Percentiles rank a stretch among this genome's conserved stretches.
These are phyloP conservation scores for Natrix natrix DNA, from an alignment of 2,797 vertebrate genomes.

Conservation along the genomic window DNA sequence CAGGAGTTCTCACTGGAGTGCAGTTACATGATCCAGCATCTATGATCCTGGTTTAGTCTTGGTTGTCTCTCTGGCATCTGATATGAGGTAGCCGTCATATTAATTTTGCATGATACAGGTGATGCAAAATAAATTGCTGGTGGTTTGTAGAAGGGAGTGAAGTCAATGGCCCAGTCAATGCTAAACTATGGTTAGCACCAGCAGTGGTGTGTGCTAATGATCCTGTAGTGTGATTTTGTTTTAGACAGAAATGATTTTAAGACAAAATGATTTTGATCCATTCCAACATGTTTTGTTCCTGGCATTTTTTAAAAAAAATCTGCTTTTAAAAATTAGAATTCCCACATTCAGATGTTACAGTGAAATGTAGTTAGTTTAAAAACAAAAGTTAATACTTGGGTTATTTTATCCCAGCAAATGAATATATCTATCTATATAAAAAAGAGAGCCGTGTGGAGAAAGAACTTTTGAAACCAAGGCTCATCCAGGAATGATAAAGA, in stretches of 20 bases:
- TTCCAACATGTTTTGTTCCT: background rate
- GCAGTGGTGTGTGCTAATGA: background rate
- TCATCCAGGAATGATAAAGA: background rate
- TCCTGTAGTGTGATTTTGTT: background rate
- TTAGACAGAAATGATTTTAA: background rate
- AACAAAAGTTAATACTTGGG: background rate
- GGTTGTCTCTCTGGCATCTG: background rate
- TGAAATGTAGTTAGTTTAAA: background rate
- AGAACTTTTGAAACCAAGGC: background rate
- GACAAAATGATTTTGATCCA: background rate
- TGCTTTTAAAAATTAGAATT: background rate
- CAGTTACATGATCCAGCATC: background rate
- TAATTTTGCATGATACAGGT: background rate
- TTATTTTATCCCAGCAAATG: background rate
- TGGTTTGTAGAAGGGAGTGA: background rate
- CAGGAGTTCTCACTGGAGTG: background rate
- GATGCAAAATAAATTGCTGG: background rate
- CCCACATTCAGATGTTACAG: background rate
- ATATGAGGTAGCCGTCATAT: background rate
- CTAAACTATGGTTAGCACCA: background rate
- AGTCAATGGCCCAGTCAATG: background rate
- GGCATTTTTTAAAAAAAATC: background rate
- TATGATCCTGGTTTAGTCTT: background rate
- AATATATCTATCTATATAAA: background rate
- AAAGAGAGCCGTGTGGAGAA: background rate